Percentiles rank a stretch among this genome's conserved stretches.
phyloP scores from a whole-genome alignment of 2,797 vertebrate genomes.

The Astyanax mexicanus region DNA sequence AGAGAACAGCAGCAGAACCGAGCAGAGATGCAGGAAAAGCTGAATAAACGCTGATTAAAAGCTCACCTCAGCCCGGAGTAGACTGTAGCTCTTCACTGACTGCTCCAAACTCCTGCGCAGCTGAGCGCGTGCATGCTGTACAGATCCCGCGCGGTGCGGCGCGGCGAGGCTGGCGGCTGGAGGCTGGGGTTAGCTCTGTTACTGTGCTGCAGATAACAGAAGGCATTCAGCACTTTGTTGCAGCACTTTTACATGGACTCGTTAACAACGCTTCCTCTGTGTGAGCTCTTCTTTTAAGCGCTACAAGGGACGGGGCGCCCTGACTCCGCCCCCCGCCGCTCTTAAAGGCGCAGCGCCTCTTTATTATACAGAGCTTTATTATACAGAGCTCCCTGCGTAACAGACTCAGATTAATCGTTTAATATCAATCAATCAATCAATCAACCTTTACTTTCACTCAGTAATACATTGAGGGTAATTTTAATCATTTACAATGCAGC shows the following conservation, averaged over 20 bases:
- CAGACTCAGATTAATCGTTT: too few relatives aligned
- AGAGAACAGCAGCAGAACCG: constrained; percentile 30
- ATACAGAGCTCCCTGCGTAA: too few relatives aligned
- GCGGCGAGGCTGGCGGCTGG: too few relatives aligned
- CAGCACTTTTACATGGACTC: constrained; percentile 40
- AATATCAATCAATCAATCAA: too few relatives aligned
- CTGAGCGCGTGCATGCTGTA: constrained; percentile 40
- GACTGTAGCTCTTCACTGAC: constrained; percentile 45
- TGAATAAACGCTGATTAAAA: too few relatives aligned
- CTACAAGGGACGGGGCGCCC: constrained; percentile 39
- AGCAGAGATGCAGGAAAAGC: constrained; percentile 28
- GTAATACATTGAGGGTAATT: too few relatives aligned
- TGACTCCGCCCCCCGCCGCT: constrained; percentile 70
- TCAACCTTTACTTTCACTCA: too few relatives aligned
- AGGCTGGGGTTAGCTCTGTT: constrained; percentile 62
- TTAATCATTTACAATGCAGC: too few relatives aligned
- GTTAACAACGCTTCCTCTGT: constrained; percentile 56
- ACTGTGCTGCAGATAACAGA: constrained; percentile 51
- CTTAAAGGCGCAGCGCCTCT: constrained; percentile 73
- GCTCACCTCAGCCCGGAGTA: constrained; percentile 71
- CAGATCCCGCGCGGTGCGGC: constrained; percentile 42
- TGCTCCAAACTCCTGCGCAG: constrained; percentile 37
- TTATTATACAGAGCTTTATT: too few relatives aligned
- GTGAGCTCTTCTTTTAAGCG: constrained; percentile 70
- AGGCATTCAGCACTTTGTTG: constrained; percentile 40